phyloP scores from a whole-genome alignment of 1,140 invertebrate genomes.

The Panulirus ornatus region DNA sequence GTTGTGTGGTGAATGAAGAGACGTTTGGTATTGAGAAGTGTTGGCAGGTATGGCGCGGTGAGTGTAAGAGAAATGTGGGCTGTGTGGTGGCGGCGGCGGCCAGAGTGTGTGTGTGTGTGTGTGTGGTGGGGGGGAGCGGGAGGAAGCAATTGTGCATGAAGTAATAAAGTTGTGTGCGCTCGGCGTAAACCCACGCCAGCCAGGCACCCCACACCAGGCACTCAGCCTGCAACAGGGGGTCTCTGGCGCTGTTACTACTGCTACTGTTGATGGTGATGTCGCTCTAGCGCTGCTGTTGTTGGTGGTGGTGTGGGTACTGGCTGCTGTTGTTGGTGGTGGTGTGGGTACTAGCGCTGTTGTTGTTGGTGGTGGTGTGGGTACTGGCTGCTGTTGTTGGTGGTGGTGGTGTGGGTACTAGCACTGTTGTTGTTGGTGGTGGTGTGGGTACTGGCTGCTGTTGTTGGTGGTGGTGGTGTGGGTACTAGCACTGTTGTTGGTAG shows the following conservation, averaged over 20 bases:
- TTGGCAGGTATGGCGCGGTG: no score
- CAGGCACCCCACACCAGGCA: neutral
- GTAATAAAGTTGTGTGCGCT: neutral
- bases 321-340: neutral
- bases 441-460: neutral
- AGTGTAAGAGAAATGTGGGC: no score
- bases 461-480: neutral
- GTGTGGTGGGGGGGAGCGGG: neutral
- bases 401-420: neutral
- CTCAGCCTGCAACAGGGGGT: no score
- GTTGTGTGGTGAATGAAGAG: neutral
- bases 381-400: neutral
- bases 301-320: neutral
- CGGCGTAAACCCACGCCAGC: neutral
- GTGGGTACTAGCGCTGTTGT: neutral
- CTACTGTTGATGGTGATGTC: neutral
- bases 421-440: neutral
- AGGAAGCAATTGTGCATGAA: neutral
- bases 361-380: neutral
- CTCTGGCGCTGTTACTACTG: no score
- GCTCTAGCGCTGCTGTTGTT: neutral
- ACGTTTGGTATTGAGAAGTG: neutral
- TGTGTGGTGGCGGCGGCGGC: neutral
- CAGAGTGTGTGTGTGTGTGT: no score
- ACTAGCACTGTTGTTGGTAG: neutral